phyloP scores from a whole-genome alignment of 1,140 invertebrate species.

The Caenorhabditis brenneri region DNA sequence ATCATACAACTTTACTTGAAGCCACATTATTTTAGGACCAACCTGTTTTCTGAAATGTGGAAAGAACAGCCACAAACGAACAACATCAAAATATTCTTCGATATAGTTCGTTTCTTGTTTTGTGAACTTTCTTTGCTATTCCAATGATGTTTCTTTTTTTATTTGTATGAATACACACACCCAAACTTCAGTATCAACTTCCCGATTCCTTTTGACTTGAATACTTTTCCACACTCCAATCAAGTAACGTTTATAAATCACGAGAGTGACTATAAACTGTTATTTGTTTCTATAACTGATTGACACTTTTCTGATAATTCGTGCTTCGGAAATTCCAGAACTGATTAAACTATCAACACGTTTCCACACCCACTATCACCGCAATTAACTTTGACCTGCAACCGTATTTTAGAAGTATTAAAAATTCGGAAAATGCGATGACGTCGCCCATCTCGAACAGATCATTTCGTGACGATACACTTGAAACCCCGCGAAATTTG shows the following conservation, averaged over 20 bases:
- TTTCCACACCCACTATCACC: background rate
- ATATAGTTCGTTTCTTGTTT: background rate
- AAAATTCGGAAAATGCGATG: slow-evolving; percentile 19
- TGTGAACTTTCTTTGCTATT: too few relatives aligned
- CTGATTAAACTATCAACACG: background rate
- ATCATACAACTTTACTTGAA: too few relatives aligned
- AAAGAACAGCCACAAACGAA: background rate
- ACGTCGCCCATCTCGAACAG: slow-evolving; percentile 13
- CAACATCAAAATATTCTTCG: background rate
- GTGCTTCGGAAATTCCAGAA: background rate
- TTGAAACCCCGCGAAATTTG: slow-evolving; percentile 11
- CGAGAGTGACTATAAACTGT: background rate
- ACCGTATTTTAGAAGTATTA: background rate
- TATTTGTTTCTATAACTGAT: too few relatives aligned
- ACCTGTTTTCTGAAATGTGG: background rate
- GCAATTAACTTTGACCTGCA: background rate
- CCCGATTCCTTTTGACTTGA: background rate
- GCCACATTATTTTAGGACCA: background rate
- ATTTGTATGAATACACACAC: too few relatives aligned
- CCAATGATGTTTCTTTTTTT: too few relatives aligned
- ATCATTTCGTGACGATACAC: background rate
- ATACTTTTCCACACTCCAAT: background rate
- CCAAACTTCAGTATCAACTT: background rate
- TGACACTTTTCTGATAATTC: background rate
- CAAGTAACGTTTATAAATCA: background rate